Evolutionary conservation across 2,797 vertebrate genomes (phyloP).

Genomic region (Catostomus latipinnis): DNA sequence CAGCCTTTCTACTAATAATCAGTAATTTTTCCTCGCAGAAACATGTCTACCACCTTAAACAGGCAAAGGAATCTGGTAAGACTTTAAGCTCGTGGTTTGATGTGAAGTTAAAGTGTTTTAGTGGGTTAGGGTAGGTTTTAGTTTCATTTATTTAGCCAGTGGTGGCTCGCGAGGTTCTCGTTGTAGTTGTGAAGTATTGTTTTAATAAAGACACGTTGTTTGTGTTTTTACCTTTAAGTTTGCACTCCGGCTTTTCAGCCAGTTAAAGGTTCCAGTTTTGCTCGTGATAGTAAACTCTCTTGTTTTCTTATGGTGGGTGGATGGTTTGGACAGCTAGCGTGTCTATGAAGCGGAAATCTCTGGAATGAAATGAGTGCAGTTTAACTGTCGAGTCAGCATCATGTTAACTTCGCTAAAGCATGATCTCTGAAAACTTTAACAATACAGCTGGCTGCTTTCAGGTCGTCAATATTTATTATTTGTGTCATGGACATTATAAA

Average conservation of each 20-base stretch:
- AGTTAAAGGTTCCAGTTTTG: background rate
- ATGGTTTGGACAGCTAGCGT: background rate
- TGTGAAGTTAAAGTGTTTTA: background rate
- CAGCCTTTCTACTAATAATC: background rate
- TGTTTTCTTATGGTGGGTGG: background rate
- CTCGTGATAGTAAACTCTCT: background rate
- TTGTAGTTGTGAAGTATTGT: background rate
- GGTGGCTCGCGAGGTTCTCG: background rate
- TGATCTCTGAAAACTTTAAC: background rate
- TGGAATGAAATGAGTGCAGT: background rate
- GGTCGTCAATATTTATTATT: background rate
- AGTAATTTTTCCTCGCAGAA: background rate
- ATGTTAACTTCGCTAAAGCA: background rate
- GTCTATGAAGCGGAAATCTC: background rate
- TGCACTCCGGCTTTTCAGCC: background rate
- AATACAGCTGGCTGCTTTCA: background rate
- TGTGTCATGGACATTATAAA: background rate
- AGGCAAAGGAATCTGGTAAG: constrained; percentile 37
- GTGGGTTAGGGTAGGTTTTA: background rate
- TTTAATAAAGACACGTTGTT: too few relatives aligned
- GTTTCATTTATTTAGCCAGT: background rate
- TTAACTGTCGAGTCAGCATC: background rate
- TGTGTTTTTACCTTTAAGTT: background rate
- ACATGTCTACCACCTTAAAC: background rate
- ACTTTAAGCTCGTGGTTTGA: background rate